These are phyloP conservation scores for Periparus ater DNA, from an alignment of 2,797 vertebrate species.

Conservation along the genomic window DNA sequence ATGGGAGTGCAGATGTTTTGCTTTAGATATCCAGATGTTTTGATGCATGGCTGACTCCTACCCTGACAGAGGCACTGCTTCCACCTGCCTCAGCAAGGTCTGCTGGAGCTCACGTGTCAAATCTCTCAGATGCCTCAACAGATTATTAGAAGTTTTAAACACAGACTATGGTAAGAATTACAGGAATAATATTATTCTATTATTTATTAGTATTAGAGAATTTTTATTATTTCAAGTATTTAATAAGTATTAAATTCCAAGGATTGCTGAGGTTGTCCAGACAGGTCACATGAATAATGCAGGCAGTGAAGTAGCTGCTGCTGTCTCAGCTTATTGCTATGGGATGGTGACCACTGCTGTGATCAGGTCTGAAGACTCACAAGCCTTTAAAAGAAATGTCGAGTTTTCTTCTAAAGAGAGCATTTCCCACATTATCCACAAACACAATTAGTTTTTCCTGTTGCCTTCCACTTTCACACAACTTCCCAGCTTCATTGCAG, in stretches of 20 bases:
- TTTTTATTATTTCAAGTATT: not conserved
- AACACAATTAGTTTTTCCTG: not conserved
- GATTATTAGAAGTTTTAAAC: not conserved
- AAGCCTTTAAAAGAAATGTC: not conserved
- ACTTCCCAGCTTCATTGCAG: accelerated
- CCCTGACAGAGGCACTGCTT: not conserved
- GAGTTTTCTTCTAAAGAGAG: not conserved
- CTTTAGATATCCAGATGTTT: not conserved
- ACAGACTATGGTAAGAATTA: not conserved
- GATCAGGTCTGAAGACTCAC: not conserved
- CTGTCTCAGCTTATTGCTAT: not conserved
- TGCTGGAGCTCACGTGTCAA: not conserved
- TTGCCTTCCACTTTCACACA: not conserved
- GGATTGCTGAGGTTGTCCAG: not conserved
- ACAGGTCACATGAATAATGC: not conserved
- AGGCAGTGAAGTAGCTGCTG: not conserved
- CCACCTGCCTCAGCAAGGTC: not conserved
- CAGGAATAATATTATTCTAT: not conserved
- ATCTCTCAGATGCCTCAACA: not conserved
- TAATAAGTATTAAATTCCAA: not conserved
- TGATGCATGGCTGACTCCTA: not conserved
- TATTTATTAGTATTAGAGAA: not conserved
- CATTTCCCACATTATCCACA: not conserved
- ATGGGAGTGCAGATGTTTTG: not conserved
- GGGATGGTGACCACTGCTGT: not conserved